Base-by-base conservation (phyloP, 2,888 invertebrate species). In the Drosophila cyrtoloma region DNA sequence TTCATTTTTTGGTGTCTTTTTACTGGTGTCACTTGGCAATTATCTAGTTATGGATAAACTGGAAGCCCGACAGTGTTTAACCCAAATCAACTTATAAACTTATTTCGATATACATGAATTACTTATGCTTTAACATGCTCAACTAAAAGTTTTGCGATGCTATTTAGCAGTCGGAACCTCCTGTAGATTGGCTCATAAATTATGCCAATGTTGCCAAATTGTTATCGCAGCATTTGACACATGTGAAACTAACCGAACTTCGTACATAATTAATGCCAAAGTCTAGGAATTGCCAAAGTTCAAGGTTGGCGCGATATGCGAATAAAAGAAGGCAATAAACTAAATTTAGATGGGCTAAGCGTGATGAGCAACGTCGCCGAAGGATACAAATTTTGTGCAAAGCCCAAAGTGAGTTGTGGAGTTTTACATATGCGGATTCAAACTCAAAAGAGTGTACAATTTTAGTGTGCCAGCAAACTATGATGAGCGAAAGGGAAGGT, bases 251-350 rank as follows among this genome's bases (percentile, higher is more conserved):
- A 75, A 71, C 68, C 69, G 68, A 79, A 71, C 35, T 68, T 69
- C 75, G 77, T 85, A 74, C 81, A 85, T 85, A 89, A 90, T 90
- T 90, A 85, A 90, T 79, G 75, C 59, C 59, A 22, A 22, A 44
- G 53, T 47, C 44, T 47, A 44, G 12, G 51, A 68, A 82, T 65
- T 65, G 67, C 32, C 51, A 30, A 64, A 66, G 79, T 75, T 79
- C 79, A 79, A 79, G 79, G 82, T 82, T 79, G 79, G 22, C 62
- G n/a, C 59, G 50, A 55, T 61, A 67, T 42, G 33, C 16, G 28
- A 44, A 57, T 53, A 59, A 28, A 44, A 60, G 35, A 22, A 55
- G 47, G 56, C 50, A 28, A 71, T 58, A 74, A 74, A 44, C 74
- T 50, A 30, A 64, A 73, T 52, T 33, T 22, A 47, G 37, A 53